Evolutionary conservation across 1,140 invertebrate species (phyloP).

Genomic region (Leptinotarsa defecta): DNA sequence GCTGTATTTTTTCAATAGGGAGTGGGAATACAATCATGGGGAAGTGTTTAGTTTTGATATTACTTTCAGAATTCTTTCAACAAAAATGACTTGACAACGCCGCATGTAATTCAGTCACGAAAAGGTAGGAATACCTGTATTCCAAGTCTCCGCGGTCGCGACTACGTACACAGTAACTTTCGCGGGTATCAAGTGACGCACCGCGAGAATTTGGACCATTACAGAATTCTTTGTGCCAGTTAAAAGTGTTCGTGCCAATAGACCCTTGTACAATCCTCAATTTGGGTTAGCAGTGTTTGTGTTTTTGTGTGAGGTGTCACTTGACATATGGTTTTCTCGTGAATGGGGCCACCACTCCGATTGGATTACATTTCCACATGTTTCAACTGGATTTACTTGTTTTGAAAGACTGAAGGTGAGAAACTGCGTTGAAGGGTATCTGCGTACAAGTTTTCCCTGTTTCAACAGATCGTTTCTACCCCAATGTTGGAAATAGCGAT

Average conservation of each 20-base stretch:
- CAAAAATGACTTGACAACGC: slow-evolving; percentile 5
- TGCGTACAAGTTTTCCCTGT: background rate
- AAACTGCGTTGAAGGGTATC: background rate
- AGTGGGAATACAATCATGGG: too few relatives aligned
- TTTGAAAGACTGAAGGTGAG: slow-evolving; percentile 9
- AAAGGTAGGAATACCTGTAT: slow-evolving; percentile 27
- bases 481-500: too few relatives aligned
- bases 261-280: background rate
- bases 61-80: too few relatives aligned
- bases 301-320: slow-evolving; percentile 1
- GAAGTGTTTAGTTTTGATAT: too few relatives aligned
- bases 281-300: background rate
- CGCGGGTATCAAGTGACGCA: slow-evolving; percentile 9
- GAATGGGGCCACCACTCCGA: background rate
- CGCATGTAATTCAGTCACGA: slow-evolving; percentile 17
- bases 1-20: too few relatives aligned
- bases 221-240: slow-evolving; percentile 8
- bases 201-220: background rate
- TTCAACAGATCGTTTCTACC: too few relatives aligned
- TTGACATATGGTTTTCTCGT: background rate
- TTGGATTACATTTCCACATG: slow-evolving; percentile 2
- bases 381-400: background rate
- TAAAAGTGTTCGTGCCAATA: background rate
- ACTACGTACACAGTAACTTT: slow-evolving; percentile 25
- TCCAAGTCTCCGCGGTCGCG: slow-evolving; percentile 2